phyloP scores from a whole-genome alignment of 2,888 invertebrate species.

The Thecocarcelia acutangulata region DNA sequence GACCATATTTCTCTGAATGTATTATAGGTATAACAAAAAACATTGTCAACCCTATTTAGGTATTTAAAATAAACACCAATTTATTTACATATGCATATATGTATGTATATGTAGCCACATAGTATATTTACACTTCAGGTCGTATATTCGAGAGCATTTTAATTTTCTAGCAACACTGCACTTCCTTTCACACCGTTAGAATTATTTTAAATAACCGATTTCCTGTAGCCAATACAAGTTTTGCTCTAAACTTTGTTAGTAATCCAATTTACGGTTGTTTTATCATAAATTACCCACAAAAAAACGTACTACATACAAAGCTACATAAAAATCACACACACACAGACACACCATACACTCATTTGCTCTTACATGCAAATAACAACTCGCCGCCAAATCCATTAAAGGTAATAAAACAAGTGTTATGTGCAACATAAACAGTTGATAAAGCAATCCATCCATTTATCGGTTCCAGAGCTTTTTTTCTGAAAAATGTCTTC shows the following conservation, averaged over 20 bases:
- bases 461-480: conserved; percentile 11
- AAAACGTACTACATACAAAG: conserved; percentile 17
- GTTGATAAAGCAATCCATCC: neutral
- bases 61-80: no score
- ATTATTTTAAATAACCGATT: conserved; percentile 29
- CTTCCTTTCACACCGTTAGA: conserved; percentile 43
- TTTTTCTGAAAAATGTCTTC: neutral
- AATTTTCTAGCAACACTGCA: conserved; percentile 11
- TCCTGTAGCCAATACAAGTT: conserved; percentile 42
- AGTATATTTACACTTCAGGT: no score
- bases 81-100: no score
- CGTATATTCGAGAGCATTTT: no score
- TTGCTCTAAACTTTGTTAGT: conserved; percentile 6
- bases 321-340: conserved; percentile 23
- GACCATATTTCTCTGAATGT: no score
- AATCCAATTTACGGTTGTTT: conserved; percentile 43
- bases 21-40: no score
- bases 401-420: conserved; percentile 65
- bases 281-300: conserved; percentile 39
- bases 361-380: neutral
- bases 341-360: neutral
- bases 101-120: no score
- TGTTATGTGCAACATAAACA: conserved; percentile 46
- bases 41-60: no score
- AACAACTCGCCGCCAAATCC: conserved; percentile 50